A percentile compares a stretch with the other conserved stretches of the same genome.
phyloP scores from a whole-genome alignment of 2,888 invertebrate genomes.

The Ferrisia virgata region DNA sequence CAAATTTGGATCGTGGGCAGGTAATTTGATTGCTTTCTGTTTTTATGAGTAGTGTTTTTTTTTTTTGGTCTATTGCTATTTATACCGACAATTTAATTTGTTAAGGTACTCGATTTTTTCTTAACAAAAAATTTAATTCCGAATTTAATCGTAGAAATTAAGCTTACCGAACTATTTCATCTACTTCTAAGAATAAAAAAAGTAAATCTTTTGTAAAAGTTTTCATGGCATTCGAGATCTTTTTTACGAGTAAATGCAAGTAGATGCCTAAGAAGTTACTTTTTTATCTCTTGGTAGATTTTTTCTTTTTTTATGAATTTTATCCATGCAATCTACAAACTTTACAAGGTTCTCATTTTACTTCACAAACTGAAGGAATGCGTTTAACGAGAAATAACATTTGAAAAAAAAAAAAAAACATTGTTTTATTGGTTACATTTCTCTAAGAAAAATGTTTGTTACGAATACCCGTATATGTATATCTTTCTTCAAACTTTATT shows the following conservation, averaged over 20 bases:
- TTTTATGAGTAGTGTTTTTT: background rate
- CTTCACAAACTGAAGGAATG: no score
- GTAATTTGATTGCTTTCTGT: slow-evolving; percentile 16
- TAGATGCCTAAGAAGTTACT: no score
- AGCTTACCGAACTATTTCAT: no score
- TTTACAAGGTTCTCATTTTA: background rate
- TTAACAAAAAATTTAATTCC: background rate
- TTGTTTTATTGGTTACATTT: no score
- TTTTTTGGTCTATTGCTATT: background rate
- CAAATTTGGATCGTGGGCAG: slow-evolving; percentile 42
- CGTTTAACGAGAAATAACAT: no score
- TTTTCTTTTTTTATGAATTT: background rate
- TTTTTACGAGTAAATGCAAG: background rate
- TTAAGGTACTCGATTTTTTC: background rate
- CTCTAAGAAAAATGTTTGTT: no score
- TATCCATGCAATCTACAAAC: background rate
- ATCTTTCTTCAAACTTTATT: no score
- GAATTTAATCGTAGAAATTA: background rate
- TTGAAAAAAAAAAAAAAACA: no score
- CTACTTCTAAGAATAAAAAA: background rate
- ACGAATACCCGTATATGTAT: no score
- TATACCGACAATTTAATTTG: no score
- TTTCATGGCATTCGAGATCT: background rate
- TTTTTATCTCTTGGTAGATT: background rate
- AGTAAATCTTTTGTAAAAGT: background rate